These are phyloP conservation scores for Chamaea fasciata DNA, from an alignment of 2,113 vertebrate species.

Conservation along the genomic window DNA sequence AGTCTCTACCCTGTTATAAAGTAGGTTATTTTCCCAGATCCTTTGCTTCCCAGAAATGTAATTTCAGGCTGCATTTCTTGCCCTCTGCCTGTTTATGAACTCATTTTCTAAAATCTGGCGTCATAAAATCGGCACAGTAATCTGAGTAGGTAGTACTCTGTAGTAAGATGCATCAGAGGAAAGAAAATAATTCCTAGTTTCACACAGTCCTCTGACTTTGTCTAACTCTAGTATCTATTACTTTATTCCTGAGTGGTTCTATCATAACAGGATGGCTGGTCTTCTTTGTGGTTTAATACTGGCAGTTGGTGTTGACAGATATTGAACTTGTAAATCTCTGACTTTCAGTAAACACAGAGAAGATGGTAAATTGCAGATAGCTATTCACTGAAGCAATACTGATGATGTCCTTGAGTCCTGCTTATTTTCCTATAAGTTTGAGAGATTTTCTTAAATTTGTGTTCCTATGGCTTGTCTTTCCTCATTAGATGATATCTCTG, in stretches of 20 bases:
- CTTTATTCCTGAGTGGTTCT: neutral
- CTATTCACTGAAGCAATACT: neutral
- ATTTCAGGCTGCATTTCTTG: neutral
- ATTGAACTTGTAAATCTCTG: neutral
- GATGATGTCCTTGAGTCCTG: neutral
- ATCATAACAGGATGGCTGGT: neutral
- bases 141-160: neutral
- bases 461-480: neutral
- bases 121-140: neutral
- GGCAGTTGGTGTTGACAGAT: rapidly evolving
- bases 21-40: neutral
- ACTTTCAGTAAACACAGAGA: neutral
- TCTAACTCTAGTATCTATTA: neutral
- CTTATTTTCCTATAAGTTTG: neutral
- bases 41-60: neutral
- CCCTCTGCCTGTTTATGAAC: neutral
- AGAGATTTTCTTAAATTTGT: neutral
- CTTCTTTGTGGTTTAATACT: neutral
- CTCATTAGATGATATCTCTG: neutral
- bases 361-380: neutral
- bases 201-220: neutral
- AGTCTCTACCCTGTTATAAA: neutral
- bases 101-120: neutral
- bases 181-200: neutral
- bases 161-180: neutral